Evolutionary conservation across 2,113 vertebrate species (phyloP).

Genomic region (Puma concolor): DNA sequence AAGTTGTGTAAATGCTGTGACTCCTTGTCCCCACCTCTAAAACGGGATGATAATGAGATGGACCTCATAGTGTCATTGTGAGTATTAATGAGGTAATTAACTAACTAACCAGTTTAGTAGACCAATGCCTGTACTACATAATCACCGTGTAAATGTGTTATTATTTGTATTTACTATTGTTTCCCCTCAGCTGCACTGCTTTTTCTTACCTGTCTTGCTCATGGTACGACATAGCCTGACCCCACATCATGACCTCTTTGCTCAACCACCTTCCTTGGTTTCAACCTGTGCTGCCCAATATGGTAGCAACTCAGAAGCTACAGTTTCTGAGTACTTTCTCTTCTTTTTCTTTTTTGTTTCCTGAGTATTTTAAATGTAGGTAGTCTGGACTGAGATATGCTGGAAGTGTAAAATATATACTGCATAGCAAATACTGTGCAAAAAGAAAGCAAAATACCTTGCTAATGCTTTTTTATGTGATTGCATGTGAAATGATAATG

Average conservation of each 20-base stretch:
- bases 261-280: neutral
- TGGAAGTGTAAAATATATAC: neutral
- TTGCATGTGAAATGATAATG: neutral
- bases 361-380: neutral
- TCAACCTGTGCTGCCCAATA: neutral
- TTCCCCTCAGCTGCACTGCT: rapidly evolving
- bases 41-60: neutral
- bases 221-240: rapidly evolving
- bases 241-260: neutral
- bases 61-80: neutral
- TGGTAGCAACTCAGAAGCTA: neutral
- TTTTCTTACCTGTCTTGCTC: neutral
- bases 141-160: neutral
- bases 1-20: neutral
- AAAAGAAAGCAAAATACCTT: neutral
- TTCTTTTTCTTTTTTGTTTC: too few species aligned
- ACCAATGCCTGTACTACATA: rapidly evolving
- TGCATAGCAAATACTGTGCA: neutral
- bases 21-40: neutral
- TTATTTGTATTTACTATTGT: rapidly evolving
- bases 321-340: too few species aligned
- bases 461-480: neutral
- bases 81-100: neutral
- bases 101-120: neutral
- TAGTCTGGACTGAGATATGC: neutral